Evolutionary conservation across 1,140 invertebrate genomes (phyloP).

Genomic region (Araneus ventricosus): DNA sequence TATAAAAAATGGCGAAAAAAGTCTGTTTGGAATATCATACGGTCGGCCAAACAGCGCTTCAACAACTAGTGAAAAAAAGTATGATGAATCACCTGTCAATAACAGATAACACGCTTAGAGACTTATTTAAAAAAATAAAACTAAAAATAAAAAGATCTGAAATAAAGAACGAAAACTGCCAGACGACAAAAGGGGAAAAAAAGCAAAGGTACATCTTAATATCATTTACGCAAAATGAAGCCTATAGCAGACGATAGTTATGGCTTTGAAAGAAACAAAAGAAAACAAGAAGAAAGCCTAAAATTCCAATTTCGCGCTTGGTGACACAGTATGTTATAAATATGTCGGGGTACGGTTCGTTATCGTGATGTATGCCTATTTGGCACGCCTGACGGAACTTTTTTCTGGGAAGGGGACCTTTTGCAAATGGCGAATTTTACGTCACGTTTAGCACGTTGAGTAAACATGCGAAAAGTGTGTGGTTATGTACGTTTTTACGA

Average conservation of each 20-base stretch:
- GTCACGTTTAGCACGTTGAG: slow-evolving; percentile 45
- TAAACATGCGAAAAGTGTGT: slow-evolving; percentile 9
- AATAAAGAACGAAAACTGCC: background rate
- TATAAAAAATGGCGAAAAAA: slow-evolving; percentile 38
- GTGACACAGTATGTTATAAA: slow-evolving; percentile 72
- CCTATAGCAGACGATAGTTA: background rate
- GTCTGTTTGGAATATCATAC: slow-evolving; percentile 54
- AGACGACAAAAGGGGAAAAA: slow-evolving; percentile 3
- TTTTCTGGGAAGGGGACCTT: slow-evolving; percentile 47
- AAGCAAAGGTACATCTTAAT: slow-evolving; percentile 60
- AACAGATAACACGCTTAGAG: slow-evolving; percentile 37
- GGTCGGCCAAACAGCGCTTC: slow-evolving; percentile 44
- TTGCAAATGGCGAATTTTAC: slow-evolving; percentile 65
- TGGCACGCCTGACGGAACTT: slow-evolving; percentile 62
- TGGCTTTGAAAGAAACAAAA: slow-evolving; percentile 39
- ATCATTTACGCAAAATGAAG: slow-evolving; percentile 72
- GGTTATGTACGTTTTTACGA: slow-evolving; percentile 9
- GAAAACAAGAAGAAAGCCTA: slow-evolving; percentile 42
- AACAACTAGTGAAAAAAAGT: slow-evolving; percentile 41
- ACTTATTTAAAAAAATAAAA: slow-evolving; percentile 35
- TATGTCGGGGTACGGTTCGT: slow-evolving; percentile 64
- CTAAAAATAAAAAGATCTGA: background rate
- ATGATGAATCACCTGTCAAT: slow-evolving; percentile 73
- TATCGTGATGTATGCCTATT: slow-evolving; percentile 73
- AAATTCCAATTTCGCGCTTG: slow-evolving; percentile 73